Conservation (phyloP, 2,797 vertebrate species). For the Decapterus maruadsi region DNA sequence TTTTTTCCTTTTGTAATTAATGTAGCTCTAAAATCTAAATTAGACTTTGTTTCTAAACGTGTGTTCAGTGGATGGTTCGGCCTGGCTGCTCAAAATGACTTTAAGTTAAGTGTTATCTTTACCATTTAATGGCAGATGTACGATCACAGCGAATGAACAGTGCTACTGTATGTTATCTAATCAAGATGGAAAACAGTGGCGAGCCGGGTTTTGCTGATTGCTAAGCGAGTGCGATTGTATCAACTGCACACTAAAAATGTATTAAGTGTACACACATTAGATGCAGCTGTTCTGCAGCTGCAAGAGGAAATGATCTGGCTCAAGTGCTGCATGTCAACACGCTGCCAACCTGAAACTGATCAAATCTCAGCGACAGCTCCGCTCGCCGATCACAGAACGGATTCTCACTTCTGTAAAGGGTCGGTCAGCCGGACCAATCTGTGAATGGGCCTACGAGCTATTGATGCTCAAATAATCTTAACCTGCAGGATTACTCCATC, state of each 20-base stretch:
- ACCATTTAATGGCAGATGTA: constrained; percentile 55
- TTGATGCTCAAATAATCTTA: constrained; percentile 76
- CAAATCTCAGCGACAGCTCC: constrained; percentile 56
- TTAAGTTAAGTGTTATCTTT: constrained; percentile 51
- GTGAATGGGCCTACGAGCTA: constrained; percentile 55
- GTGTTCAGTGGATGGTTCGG: constrained; percentile 43
- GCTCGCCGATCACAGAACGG: constrained; percentile 43
- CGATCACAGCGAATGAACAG: constrained; percentile 40
- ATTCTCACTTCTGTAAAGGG: constrained; percentile 44
- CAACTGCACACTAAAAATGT: constrained; percentile 14
- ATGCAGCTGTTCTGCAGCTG: constrained; percentile 34
- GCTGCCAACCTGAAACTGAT: constrained; percentile 38
- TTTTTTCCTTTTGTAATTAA: constrained; percentile 52
- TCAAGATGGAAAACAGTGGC: constrained; percentile 26
- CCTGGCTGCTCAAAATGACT: constrained; percentile 43
- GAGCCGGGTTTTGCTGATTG: constrained; percentile 19
- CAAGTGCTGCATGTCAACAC: constrained; percentile 38
- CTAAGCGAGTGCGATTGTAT: constrained; percentile 35
- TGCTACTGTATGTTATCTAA: constrained; percentile 46
- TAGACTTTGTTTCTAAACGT: constrained; percentile 37
- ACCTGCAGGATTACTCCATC: constrained; percentile 68
- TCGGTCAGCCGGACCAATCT: constrained; percentile 61
- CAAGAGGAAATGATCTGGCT: constrained; percentile 48
- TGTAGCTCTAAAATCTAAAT: constrained; percentile 55
- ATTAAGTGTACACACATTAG: constrained; percentile 1